phyloP scores from a whole-genome alignment of 2,113 vertebrate species.

The Sisor rabdophorus region DNA sequence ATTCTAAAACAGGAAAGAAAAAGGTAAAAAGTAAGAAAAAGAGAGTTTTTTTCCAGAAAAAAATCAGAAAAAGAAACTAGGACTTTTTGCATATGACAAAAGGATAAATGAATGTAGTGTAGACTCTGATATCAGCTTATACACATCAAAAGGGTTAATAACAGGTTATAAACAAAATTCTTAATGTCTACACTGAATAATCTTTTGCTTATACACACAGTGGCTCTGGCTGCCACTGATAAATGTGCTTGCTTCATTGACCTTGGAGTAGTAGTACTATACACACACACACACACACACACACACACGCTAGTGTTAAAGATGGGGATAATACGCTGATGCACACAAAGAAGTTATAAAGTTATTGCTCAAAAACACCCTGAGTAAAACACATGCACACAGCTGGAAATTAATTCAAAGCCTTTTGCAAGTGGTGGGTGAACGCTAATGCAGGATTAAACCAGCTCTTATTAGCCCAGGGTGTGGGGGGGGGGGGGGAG shows the following conservation, averaged over 20 bases:
- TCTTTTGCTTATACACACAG: background rate
- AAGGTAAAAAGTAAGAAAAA: background rate
- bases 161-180: slow-evolving; percentile 13
- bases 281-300: slow-evolving; percentile 28
- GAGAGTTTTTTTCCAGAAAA: no score
- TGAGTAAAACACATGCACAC: slow-evolving; percentile 36
- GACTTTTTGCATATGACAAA: background rate
- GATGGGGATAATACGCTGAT: slow-evolving; percentile 13
- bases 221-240: slow-evolving; percentile 48
- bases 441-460: slow-evolving; percentile 44
- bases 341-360: slow-evolving; percentile 3
- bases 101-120: slow-evolving; percentile 8
- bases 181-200: slow-evolving; percentile 15
- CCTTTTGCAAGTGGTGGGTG: slow-evolving; percentile 48
- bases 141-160: slow-evolving; percentile 29
- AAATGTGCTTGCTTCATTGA: slow-evolving; percentile 57
- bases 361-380: slow-evolving; percentile 9
- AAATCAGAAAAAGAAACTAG: background rate
- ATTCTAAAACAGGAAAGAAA: slow-evolving; percentile 66
- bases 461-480: slow-evolving; percentile 24
- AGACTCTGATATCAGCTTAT: slow-evolving; percentile 15
- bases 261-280: slow-evolving; percentile 55
- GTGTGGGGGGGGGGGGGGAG: background rate
- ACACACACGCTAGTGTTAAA: slow-evolving; percentile 12
- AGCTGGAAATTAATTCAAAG: slow-evolving; percentile 41